Percentiles rank a stretch among this genome's conserved stretches.
Evolutionary conservation across 2,888 invertebrate genomes (phyloP).

Genomic region (Cremastinae sp.): DNA sequence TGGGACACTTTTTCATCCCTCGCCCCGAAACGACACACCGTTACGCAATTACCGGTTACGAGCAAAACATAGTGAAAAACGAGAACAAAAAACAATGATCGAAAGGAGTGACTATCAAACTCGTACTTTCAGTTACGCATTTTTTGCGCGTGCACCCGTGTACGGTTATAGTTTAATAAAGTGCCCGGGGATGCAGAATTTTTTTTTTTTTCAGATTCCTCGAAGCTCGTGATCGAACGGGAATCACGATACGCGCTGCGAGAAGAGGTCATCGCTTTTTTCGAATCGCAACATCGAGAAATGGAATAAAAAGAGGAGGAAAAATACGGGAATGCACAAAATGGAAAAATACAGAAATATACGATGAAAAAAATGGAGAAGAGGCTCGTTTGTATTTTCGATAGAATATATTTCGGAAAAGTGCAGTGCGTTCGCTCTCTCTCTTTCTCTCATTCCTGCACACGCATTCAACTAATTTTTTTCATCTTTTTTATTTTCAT

Average conservation of each 20-base stretch:
- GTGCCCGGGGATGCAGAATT: conserved; percentile 35
- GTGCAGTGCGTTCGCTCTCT: conserved; percentile 12
- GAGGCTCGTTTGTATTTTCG: conserved; percentile 16
- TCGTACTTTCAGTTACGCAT: conserved; percentile 28
- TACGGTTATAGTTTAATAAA: conserved; percentile 13
- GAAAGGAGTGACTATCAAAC: conserved; percentile 16
- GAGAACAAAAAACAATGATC: conserved; percentile 1
- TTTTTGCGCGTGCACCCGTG: neutral
- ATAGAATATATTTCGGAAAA: conserved; percentile 13
- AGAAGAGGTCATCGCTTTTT: conserved; percentile 44
- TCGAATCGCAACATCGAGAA: conserved; percentile 30
- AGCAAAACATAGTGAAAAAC: conserved; percentile 10
- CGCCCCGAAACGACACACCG: conserved; percentile 40
- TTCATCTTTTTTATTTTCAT: neutral
- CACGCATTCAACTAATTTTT: neutral
- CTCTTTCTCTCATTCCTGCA: neutral
- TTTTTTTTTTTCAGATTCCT: conserved; percentile 46
- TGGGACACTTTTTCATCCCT: conserved; percentile 26
- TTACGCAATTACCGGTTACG: conserved; percentile 51
- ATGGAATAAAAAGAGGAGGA: conserved; percentile 32
- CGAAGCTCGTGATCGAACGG: conserved; percentile 39
- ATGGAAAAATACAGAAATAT: conserved; percentile 21
- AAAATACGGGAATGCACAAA: neutral
- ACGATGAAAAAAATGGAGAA: conserved; percentile 24
- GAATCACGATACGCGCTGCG: conserved; percentile 45